Conservation (phyloP, 37 sponge, comb jelly and placozoan species). For the Mnemiopsis leidyi region DNA sequence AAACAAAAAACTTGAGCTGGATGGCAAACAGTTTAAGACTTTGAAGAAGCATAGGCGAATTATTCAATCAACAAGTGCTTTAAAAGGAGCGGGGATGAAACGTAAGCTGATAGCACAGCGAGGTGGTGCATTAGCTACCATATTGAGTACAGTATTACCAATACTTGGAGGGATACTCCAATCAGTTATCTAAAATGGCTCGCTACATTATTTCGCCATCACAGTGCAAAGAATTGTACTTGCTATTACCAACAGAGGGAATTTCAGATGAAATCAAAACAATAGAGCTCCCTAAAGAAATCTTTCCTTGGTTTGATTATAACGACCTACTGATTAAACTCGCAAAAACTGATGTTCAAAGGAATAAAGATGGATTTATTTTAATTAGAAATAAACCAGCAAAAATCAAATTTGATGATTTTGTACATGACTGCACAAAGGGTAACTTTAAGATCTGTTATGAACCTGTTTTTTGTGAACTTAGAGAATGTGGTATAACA, state of each 20-base stretch:
- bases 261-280: not conserved
- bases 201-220: not conserved
- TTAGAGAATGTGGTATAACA: not conserved
- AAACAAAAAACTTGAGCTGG: not conserved
- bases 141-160: constrained; percentile 15
- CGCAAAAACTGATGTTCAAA: not conserved
- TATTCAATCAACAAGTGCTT: not conserved
- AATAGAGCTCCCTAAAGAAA: not conserved
- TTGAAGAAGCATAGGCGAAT: not conserved
- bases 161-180: not conserved
- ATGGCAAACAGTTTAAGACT: not conserved
- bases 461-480: not conserved
- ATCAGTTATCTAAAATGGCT: not conserved
- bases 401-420: not conserved
- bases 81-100: not conserved
- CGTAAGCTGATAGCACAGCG: not conserved
- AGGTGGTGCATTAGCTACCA: constrained; percentile 11
- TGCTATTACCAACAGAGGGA: not conserved
- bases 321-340: not conserved
- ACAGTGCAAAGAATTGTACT: not conserved
- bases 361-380: not conserved
- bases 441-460: not conserved
- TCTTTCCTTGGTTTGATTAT: not conserved
- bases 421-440: not conserved
- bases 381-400: not conserved